These are phyloP conservation scores for Drosophila lutescens DNA, from an alignment of 2,888 invertebrate genomes.

Conservation along the genomic window DNA sequence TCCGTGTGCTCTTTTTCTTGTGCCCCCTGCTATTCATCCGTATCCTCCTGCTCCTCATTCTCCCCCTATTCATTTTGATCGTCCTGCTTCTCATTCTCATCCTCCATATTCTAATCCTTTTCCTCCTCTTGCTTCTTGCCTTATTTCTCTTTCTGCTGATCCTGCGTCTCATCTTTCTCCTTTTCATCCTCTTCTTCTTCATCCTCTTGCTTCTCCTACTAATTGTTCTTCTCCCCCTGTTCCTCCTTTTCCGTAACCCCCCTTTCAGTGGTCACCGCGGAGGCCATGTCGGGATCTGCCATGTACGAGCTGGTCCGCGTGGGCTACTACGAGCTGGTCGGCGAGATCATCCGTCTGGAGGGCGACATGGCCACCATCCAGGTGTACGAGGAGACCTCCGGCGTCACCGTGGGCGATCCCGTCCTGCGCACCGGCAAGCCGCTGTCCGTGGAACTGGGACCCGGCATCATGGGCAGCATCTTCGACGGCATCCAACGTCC, in stretches of 20 bases:
- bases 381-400: conserved; percentile 98
- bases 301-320: conserved; percentile 99
- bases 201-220: not conserved
- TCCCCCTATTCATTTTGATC: not conserved
- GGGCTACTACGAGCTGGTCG: conserved; percentile 98
- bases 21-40: too few relatives aligned
- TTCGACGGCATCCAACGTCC: conserved; percentile 99
- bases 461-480: conserved; percentile 99
- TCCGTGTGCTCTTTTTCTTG: conserved; percentile 1
- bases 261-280: conserved; percentile 96
- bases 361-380: conserved; percentile 99
- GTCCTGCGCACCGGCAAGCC: conserved; percentile 99
- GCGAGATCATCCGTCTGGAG: conserved; percentile 99
- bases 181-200: too few relatives aligned
- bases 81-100: not conserved
- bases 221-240: not conserved
- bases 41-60: not conserved
- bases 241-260: too few relatives aligned
- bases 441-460: conserved; percentile 98
- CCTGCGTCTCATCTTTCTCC: not conserved
- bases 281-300: conserved; percentile 99
- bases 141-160: not conserved
- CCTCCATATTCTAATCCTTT: not conserved
- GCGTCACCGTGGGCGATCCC: conserved; percentile 99
- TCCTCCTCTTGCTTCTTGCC: not conserved